phyloP scores from a whole-genome alignment of 2,888 invertebrate species.

The Lomographa bimaculata region DNA sequence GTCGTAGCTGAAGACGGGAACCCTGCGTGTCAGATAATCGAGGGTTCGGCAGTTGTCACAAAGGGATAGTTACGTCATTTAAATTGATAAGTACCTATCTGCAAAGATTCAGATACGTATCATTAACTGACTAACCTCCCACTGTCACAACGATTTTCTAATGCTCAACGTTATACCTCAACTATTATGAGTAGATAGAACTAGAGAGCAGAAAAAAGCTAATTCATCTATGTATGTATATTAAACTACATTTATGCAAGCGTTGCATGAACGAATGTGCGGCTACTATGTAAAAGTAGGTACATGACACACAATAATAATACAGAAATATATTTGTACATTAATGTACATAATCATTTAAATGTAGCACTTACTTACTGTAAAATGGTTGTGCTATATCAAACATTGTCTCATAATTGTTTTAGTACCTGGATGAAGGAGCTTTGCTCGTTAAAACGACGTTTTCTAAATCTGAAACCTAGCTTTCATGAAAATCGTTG shows the following conservation, averaged over 20 bases:
- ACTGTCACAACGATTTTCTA: constrained; percentile 60
- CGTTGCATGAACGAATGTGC: constrained; percentile 70
- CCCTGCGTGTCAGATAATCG: constrained; percentile 78
- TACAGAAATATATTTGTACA: constrained; percentile 1
- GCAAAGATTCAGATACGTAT: constrained; percentile 31
- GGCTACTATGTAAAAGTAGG: constrained; percentile 42
- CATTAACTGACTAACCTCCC: constrained; percentile 41
- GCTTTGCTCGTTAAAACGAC: too few species aligned
- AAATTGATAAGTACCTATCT: too few species aligned
- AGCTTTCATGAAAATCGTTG: too few species aligned
- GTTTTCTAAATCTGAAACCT: too few species aligned
- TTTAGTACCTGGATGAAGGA: too few species aligned
- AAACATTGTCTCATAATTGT: too few species aligned
- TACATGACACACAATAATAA: constrained; percentile 24
- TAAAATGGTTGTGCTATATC: neutral
- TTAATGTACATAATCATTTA: neutral
- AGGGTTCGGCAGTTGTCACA: constrained; percentile 59
- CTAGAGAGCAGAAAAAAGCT: constrained; percentile 66
- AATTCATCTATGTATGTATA: constrained; percentile 54
- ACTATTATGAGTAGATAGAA: constrained; percentile 51
- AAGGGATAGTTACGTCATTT: constrained; percentile 40
- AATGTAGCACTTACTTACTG: constrained; percentile 1
- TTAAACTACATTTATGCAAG: constrained; percentile 58
- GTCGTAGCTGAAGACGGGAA: constrained; percentile 78
- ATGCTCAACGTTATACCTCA: constrained; percentile 65